Percentiles rank a stretch among this genome's conserved stretches.
Conservation (phyloP, 2,888 invertebrate species). For the Neoitamus cyanurus region DNA sequence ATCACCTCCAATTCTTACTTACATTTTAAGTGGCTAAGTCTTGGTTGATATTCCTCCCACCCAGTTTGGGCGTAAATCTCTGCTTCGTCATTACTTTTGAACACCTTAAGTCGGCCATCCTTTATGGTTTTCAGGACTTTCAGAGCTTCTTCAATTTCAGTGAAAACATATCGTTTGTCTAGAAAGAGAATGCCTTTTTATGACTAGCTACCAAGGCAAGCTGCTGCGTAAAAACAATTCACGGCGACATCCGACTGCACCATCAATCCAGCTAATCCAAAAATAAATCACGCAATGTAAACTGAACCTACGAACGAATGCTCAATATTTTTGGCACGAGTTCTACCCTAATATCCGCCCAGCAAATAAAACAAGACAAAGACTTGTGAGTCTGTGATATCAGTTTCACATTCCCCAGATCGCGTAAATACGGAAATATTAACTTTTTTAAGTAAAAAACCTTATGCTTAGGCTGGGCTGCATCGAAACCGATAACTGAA, state of each 20-base stretch:
- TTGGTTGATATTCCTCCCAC: conserved; percentile 64
- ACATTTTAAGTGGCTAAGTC: conserved; percentile 67
- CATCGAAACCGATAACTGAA: not conserved
- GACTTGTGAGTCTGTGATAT: not conserved
- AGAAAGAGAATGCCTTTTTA: not conserved
- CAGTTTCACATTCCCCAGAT: not conserved
- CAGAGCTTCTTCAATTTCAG: conserved; percentile 79
- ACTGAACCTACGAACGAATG: not conserved
- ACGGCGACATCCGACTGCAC: not conserved
- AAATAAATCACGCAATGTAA: not conserved
- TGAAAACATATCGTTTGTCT: conserved; percentile 68
- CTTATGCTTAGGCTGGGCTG: not conserved
- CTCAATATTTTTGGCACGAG: conserved; percentile 8
- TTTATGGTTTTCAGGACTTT: conserved; percentile 81
- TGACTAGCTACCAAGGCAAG: not conserved
- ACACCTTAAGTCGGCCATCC: conserved; percentile 83
- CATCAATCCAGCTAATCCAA: not conserved
- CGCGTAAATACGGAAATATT: not conserved
- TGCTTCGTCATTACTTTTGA: conserved; percentile 79
- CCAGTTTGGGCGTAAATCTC: conserved; percentile 79
- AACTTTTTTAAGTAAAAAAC: not conserved
- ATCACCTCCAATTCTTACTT: conserved; percentile 56
- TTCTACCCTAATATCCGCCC: not conserved
- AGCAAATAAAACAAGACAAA: conserved; percentile 13
- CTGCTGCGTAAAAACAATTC: not conserved